Conservation (phyloP, 2,113 vertebrate species). For the Mirounga angustirostris region DNA sequence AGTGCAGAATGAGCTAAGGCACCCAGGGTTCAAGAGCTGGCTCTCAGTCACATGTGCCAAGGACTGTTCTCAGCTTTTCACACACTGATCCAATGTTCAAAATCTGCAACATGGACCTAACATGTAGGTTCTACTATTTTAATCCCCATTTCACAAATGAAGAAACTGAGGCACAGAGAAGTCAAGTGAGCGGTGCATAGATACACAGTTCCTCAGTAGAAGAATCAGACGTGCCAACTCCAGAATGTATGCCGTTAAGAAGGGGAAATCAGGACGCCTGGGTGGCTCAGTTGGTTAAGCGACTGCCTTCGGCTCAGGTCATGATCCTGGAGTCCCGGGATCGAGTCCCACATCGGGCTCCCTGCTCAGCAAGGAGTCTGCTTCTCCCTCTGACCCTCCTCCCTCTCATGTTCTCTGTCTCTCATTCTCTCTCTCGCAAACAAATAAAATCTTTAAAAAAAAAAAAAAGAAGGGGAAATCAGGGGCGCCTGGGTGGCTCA, state of each 20-base stretch:
- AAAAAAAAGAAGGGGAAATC: neutral
- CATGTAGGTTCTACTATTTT: neutral
- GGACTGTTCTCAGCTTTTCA: neutral
- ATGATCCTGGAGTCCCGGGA: too few relatives aligned
- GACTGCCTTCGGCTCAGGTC: too few relatives aligned
- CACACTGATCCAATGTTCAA: neutral
- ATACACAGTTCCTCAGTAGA: neutral
- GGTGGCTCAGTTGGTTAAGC: neutral
- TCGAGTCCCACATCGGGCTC: too few relatives aligned
- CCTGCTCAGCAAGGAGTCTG: too few relatives aligned
- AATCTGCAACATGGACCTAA: neutral
- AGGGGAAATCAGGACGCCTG: neutral
- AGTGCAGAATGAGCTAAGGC: neutral
- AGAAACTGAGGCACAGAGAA: neutral
- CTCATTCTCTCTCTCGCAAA: too few relatives aligned
- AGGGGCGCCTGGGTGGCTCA: neutral
- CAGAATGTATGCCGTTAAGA: neutral
- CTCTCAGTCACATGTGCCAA: neutral
- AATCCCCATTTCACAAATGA: neutral
- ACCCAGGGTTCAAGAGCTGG: rapidly evolving
- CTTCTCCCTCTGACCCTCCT: too few relatives aligned
- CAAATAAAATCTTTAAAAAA: too few relatives aligned
- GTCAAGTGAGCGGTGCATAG: neutral
- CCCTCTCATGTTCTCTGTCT: too few relatives aligned
- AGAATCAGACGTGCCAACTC: neutral